Base-by-base conservation (phyloP, 1,140 invertebrate species). In the Mamestra configurata region DNA sequence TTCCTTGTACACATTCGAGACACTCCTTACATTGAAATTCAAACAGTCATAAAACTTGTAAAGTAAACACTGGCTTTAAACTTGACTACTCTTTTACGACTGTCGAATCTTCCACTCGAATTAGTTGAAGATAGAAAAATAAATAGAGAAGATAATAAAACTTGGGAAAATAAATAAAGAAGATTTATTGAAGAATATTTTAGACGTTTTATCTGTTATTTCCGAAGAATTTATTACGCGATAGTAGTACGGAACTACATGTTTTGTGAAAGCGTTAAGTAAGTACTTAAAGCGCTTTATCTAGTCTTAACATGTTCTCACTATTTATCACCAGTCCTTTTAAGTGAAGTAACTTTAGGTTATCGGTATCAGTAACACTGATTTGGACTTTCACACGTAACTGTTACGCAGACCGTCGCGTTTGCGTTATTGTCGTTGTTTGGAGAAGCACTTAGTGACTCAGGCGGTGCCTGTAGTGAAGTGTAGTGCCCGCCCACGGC, bases 291-390 rank as follows among this genome's bases (percentile, higher is more conserved):
- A 46, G 20, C 11, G 57, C 31, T 77, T 77, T 77, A 77, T 77
- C 75, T 77, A 77, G 75, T 68, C 18, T 68, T 72, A 79, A 87
- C 90, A 87, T 88, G 89, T 84, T 84, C 82, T 82, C 85, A 76
- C 79, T 80, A 82, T 90, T 89, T 91, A 92, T 91, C 88, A 88
- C 81, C 82, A 85, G 37, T 49, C 80, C 87, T 90, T 92, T 92
- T 90, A 92, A 83, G 84, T 84, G 27, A 66, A 77, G 75, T 77
- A 77, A 66, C 43, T 27, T 55, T 46, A 82, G 78, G 81, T 82
- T 82, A 81, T 82, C 81, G 61, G 75, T 88, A 89, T 87, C 68
- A 64, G 57, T 59, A n/a, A 59, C 84, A 82, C 86, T 86, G 80
- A 64, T 82, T 86, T 76, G 68, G 78, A 90, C 86, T 91, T 90